These are phyloP conservation scores for Hyposoter dolosus DNA, from an alignment of 2,888 invertebrate genomes.

Conservation along the genomic window DNA sequence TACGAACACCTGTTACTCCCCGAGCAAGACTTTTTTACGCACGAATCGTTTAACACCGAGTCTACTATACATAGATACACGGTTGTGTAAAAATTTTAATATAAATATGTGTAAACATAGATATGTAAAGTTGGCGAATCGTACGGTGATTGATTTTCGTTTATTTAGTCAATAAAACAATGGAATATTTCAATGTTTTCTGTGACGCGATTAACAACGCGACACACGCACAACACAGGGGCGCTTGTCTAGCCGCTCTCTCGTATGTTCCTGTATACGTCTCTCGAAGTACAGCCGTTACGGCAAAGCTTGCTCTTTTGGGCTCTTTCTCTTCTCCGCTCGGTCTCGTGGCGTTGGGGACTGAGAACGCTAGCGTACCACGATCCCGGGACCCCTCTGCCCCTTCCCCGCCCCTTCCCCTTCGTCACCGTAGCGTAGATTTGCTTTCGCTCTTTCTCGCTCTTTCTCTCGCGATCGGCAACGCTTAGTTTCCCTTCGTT, in stretches of 20 bases:
- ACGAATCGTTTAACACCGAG: slow-evolving; percentile 26
- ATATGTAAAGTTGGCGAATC: not conserved
- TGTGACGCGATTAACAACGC: slow-evolving; percentile 31
- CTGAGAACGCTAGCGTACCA: slow-evolving; percentile 72
- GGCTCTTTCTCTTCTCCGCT: slow-evolving; percentile 71
- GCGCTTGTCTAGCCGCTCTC: slow-evolving; percentile 52
- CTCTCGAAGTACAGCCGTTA: slow-evolving; percentile 48
- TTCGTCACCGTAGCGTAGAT: slow-evolving; percentile 25
- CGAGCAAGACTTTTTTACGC: slow-evolving; percentile 39
- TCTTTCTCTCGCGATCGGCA: slow-evolving; percentile 30
- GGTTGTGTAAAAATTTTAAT: slow-evolving; percentile 3
- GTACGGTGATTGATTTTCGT: not conserved
- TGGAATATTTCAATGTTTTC: slow-evolving; percentile 12
- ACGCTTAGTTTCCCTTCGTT: slow-evolving; percentile 61
- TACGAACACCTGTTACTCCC: slow-evolving; percentile 55
- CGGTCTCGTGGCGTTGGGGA: slow-evolving; percentile 76
- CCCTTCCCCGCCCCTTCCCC: slow-evolving; percentile 53
- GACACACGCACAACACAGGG: slow-evolving; percentile 43
- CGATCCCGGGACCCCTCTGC: slow-evolving; percentile 72
- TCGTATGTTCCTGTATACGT: slow-evolving; percentile 43
- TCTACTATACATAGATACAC: slow-evolving; percentile 19
- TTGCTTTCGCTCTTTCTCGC: slow-evolving; percentile 35
- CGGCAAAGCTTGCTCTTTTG: slow-evolving; percentile 67
- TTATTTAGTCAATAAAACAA: not conserved
- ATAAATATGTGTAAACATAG: slow-evolving; percentile 2